Evolutionary conservation across 2,113 vertebrate species (phyloP).

Genomic region (Atrichornis clamosus): DNA sequence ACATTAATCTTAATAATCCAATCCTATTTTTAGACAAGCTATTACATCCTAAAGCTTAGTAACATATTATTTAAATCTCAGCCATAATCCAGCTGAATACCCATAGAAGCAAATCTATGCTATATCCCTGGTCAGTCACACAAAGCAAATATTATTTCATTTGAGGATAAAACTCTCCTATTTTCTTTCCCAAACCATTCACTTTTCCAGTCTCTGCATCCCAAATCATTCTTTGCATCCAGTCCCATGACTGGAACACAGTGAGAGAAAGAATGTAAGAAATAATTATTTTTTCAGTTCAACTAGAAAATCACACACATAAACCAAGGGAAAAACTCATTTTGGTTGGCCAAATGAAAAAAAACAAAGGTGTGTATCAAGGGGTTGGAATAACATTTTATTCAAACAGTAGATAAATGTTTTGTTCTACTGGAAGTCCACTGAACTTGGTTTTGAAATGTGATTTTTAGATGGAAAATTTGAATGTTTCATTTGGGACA

Average conservation of each 20-base stretch:
- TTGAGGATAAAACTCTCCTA: neutral
- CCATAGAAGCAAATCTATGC: neutral
- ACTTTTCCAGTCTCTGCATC: neutral
- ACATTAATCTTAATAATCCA: slow-evolving; percentile 59
- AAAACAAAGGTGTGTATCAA: neutral
- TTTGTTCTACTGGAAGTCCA: neutral
- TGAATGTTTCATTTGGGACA: neutral
- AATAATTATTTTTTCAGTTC: neutral
- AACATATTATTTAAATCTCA: slow-evolving; percentile 53
- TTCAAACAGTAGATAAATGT: neutral
- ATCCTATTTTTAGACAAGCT: slow-evolving; percentile 50
- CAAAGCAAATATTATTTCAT: neutral
- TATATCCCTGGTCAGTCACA: neutral
- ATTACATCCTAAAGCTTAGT: slow-evolving; percentile 46
- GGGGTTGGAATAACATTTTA: neutral
- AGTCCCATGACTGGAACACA: neutral
- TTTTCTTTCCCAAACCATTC: neutral
- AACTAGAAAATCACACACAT: neutral
- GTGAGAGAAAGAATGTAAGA: neutral
- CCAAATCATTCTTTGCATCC: neutral
- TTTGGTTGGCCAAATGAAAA: neutral
- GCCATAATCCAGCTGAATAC: slow-evolving; percentile 38
- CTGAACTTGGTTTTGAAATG: neutral
- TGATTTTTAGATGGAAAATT: neutral
- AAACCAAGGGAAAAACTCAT: neutral